Evolutionary conservation across 2,113 vertebrate genomes (phyloP).

Genomic region (Corythaixoides concolor): DNA sequence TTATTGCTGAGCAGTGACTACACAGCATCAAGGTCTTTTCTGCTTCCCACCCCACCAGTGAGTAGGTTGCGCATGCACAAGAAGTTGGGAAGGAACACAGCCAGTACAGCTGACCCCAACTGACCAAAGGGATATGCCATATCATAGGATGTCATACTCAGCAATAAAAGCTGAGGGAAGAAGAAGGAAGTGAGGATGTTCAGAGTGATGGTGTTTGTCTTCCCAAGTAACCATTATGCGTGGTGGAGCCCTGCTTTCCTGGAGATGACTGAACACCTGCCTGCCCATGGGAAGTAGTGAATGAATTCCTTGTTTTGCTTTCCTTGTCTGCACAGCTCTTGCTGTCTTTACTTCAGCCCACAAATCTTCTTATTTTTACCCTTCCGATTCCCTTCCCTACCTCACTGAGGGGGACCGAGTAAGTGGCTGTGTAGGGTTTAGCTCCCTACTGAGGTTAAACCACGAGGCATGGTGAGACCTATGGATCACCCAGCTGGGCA

Average conservation of each 20-base stretch:
- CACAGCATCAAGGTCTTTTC: background rate
- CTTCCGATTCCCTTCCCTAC: background rate
- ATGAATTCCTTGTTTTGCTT: background rate
- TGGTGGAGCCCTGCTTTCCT: background rate
- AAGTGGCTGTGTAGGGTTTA: background rate
- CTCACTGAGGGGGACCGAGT: accelerated
- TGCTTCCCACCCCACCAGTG: accelerated
- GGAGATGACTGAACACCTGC: background rate
- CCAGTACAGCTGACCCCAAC: accelerated
- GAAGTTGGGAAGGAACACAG: background rate
- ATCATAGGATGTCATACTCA: background rate
- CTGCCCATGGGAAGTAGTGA: accelerated
- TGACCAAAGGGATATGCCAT: background rate
- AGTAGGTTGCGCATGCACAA: background rate
- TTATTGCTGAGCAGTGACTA: background rate
- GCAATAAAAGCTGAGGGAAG: background rate
- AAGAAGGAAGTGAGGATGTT: accelerated
- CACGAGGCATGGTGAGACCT: background rate
- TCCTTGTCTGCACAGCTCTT: background rate
- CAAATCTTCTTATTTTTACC: background rate
- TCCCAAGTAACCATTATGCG: accelerated
- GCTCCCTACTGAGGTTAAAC: background rate
- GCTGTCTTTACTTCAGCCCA: background rate
- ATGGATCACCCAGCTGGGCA: background rate
- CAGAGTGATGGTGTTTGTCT: background rate